Conservation (phyloP, 1,140 invertebrate species). For the Oreohelix idahoensis region DNA sequence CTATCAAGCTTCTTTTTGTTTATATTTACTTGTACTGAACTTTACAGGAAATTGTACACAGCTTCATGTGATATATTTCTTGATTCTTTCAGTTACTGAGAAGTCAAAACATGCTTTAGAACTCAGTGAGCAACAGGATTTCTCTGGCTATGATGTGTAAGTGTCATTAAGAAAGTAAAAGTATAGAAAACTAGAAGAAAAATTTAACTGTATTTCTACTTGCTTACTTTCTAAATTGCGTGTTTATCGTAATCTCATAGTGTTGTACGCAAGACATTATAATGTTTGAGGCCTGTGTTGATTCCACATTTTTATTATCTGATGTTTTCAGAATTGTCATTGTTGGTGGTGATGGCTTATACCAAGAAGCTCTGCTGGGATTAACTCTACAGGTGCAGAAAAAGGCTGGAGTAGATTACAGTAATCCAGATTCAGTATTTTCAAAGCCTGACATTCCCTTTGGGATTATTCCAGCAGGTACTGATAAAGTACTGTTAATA, state of each 20-base stretch:
- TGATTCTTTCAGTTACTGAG: slow-evolving; percentile 34
- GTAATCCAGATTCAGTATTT: slow-evolving; percentile 9
- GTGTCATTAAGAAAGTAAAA: background rate
- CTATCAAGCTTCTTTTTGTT: too few relatives aligned
- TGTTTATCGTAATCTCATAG: too few relatives aligned
- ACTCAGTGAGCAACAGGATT: slow-evolving; percentile 23
- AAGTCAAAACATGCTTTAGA: slow-evolving; percentile 36
- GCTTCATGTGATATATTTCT: too few relatives aligned
- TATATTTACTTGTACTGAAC: too few relatives aligned
- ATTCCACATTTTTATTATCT: too few relatives aligned
- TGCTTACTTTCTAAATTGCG: too few relatives aligned
- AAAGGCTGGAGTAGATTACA: slow-evolving; percentile 13
- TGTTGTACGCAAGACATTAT: too few relatives aligned
- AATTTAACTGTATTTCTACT: too few relatives aligned
- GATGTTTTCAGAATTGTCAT: slow-evolving; percentile 17
- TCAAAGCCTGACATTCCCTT: background rate
- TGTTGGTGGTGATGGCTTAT: slow-evolving; percentile 28
- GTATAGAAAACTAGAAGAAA: too few relatives aligned
- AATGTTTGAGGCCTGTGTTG: too few relatives aligned
- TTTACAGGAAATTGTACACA: too few relatives aligned
- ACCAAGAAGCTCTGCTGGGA: slow-evolving; percentile 25
- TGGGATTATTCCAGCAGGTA: slow-evolving; percentile 33
- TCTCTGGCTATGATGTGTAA: slow-evolving; percentile 30
- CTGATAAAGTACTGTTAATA: too few relatives aligned
- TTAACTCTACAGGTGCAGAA: slow-evolving; percentile 19